Conservation (phyloP, 2,113 vertebrate species). For the Catagonus wagneri region DNA sequence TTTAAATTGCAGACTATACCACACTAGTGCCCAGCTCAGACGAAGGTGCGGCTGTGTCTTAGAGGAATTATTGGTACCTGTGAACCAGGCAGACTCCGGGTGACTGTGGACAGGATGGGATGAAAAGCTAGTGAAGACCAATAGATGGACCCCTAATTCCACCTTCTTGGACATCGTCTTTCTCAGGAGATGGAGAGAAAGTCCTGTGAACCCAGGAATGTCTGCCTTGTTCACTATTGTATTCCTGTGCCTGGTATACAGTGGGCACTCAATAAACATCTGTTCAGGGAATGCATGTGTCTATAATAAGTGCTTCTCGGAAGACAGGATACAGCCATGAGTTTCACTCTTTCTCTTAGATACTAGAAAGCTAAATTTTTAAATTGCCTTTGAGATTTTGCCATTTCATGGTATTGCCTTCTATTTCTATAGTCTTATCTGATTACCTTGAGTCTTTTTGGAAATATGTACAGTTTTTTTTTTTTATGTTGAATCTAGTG, state of each 20-base stretch:
- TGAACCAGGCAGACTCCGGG: neutral
- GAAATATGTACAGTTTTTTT: neutral
- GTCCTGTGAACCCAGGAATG: neutral
- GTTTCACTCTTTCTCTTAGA: slow-evolving; percentile 23
- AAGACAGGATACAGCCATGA: neutral
- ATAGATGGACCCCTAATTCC: neutral
- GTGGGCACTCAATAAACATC: neutral
- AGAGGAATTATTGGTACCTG: neutral
- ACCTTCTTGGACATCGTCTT: neutral
- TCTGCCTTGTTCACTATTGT: neutral
- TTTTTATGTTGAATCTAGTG: neutral
- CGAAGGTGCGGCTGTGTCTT: neutral
- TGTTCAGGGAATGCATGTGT: neutral
- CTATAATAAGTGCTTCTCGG: neutral
- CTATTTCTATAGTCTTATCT: neutral
- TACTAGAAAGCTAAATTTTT: slow-evolving; percentile 41
- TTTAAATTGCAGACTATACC: neutral
- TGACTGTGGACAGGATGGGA: neutral
- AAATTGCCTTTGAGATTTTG: slow-evolving; percentile 37
- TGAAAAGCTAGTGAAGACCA: neutral
- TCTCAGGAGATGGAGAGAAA: neutral
- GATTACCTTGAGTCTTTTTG: slow-evolving; percentile 31
- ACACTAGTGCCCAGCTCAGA: neutral
- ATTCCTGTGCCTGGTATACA: neutral
- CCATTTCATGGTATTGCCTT: neutral